phyloP scores from a whole-genome alignment of 2,888 invertebrate genomes.

The Apotomis betuletana region DNA sequence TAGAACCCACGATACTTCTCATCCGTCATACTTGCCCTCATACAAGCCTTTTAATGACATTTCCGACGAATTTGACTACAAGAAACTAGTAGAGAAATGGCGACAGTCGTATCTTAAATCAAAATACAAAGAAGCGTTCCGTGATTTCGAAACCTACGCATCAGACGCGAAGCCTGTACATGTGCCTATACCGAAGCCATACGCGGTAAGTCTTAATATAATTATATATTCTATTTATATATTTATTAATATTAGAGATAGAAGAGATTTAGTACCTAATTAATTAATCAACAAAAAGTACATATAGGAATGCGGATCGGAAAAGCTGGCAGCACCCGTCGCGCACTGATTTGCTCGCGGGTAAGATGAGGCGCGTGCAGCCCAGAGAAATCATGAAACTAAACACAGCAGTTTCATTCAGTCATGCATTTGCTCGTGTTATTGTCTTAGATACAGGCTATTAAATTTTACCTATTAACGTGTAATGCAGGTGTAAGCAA shows the following conservation, averaged over 20 bases:
- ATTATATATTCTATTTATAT: conserved; percentile 42
- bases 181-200: conserved; percentile 73
- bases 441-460: not conserved
- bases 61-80: conserved; percentile 67
- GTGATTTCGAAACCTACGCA: conserved; percentile 69
- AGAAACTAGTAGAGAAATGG: conserved; percentile 74
- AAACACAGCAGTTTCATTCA: conserved; percentile 54
- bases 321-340: conserved; percentile 71
- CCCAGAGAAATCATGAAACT: conserved; percentile 75
- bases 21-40: conserved; percentile 67
- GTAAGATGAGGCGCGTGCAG: conserved; percentile 71
- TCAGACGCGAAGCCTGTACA: conserved; percentile 70
- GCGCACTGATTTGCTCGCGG: conserved; percentile 78
- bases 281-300: conserved; percentile 67
- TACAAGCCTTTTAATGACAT: conserved; percentile 60
- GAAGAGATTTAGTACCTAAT: conserved; percentile 60
- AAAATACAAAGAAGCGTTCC: conserved; percentile 66
- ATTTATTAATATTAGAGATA: conserved; percentile 42
- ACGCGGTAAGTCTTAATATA: conserved; percentile 66
- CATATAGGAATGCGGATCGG: conserved; percentile 79
- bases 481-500: not conserved
- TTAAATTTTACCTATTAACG: conserved; percentile 2
- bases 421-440: conserved; percentile 26
- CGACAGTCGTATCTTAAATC: conserved; percentile 72
- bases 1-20: conserved; percentile 73